Conservation (phyloP, 2,888 invertebrate species). For the Linnaemya tessellans region DNA sequence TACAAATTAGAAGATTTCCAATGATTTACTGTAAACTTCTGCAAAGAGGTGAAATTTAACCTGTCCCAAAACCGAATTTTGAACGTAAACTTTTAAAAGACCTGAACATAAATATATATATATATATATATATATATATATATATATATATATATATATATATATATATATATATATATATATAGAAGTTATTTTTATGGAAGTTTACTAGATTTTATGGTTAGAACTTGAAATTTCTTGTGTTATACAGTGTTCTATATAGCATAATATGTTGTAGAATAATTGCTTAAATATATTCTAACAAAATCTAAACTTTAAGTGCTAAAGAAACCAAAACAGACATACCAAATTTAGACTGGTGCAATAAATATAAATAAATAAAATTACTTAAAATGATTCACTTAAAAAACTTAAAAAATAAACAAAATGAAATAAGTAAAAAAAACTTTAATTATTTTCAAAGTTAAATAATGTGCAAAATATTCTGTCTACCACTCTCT, state of each 20-base stretch:
- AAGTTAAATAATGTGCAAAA: conserved; percentile 23
- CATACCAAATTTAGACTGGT: conserved; percentile 35
- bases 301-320: background rate
- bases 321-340: conserved; percentile 20
- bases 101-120: too few relatives aligned
- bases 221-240: too few relatives aligned
- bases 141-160: too few relatives aligned
- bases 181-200: too few relatives aligned
- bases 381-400: conserved; percentile 56
- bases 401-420: conserved; percentile 41
- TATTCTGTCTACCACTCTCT: background rate
- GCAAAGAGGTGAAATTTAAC: too few relatives aligned
- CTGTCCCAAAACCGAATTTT: too few relatives aligned
- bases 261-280: background rate
- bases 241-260: background rate
- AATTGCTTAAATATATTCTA: conserved; percentile 44
- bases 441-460: conserved; percentile 59
- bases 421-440: conserved; percentile 41
- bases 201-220: too few relatives aligned
- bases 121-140: too few relatives aligned
- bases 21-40: too few relatives aligned
- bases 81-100: too few relatives aligned
- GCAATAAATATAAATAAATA: conserved; percentile 47
- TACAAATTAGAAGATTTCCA: too few relatives aligned
- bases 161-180: too few relatives aligned